Conservation (phyloP, 2,113 vertebrate genomes). For the Tympanuchus pallidicinctus region DNA sequence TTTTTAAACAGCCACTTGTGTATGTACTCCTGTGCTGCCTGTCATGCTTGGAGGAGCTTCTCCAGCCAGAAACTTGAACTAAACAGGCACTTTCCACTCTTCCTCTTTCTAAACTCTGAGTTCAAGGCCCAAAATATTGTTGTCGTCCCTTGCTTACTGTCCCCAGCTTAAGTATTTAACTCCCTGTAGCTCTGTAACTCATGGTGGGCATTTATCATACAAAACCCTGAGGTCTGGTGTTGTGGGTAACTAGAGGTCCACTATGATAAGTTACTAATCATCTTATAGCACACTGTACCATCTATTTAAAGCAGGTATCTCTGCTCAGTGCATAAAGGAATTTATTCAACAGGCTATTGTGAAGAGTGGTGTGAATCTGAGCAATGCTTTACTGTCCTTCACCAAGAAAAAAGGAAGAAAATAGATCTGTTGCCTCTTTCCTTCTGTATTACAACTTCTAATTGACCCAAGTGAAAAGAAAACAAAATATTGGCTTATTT, state of each 20-base stretch:
- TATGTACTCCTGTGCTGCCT: constrained; percentile 51
- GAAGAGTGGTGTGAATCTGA: neutral
- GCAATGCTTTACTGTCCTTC: neutral
- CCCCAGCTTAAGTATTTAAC: neutral
- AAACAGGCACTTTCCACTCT: constrained; percentile 5
- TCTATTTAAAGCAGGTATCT: neutral
- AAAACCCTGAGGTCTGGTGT: neutral
- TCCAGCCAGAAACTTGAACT: constrained; percentile 18
- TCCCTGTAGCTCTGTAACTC: neutral
- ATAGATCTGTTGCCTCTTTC: neutral
- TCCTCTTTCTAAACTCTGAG: neutral
- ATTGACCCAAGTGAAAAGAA: neutral
- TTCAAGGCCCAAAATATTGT: constrained; percentile 27
- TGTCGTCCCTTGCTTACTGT: neutral
- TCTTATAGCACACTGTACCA: neutral
- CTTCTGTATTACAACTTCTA: neutral
- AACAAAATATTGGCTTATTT: neutral
- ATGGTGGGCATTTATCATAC: neutral
- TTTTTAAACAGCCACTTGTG: constrained; percentile 63
- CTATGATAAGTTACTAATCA: neutral
- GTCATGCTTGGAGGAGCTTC: constrained; percentile 36
- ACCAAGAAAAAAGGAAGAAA: neutral
- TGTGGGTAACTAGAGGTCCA: neutral
- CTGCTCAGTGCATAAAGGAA: neutral
- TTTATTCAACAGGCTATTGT: neutral